Conservation (phyloP, 2,888 invertebrate genomes). For the Eupeodes luniger region DNA sequence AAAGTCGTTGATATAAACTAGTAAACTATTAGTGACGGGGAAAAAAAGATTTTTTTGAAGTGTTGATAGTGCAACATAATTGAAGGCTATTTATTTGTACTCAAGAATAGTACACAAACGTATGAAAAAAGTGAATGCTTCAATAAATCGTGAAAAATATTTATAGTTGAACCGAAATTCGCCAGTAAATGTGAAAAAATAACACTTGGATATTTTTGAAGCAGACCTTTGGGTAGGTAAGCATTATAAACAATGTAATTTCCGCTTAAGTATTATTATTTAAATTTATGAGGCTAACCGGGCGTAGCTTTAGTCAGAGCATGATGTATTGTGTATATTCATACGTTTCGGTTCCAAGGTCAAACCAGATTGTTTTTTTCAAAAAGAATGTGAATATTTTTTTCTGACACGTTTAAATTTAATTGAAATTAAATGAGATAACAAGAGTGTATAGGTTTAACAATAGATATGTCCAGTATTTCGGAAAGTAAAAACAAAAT, state of each 20-base stretch:
- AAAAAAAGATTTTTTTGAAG: background rate
- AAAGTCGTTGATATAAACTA: background rate
- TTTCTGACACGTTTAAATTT: no score
- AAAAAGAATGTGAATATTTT: no score
- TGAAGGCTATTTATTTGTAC: conserved; percentile 4
- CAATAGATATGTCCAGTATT: no score
- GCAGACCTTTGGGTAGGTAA: background rate
- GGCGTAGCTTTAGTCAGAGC: no score
- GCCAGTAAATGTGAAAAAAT: background rate
- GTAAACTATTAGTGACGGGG: background rate
- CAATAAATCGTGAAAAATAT: background rate
- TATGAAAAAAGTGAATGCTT: background rate
- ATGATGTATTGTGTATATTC: no score
- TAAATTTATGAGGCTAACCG: background rate
- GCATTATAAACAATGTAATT: background rate
- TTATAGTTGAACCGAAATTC: background rate
- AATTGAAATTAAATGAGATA: no score
- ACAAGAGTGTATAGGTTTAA: no score
- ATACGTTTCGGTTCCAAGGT: no score
- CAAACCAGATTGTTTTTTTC: no score
- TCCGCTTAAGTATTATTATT: background rate
- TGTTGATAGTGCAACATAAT: background rate
- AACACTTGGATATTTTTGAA: background rate
- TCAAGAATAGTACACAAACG: background rate
- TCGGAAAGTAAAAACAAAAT: no score